Percentiles rank a stretch among this genome's conserved stretches.
Evolutionary conservation across 2,888 invertebrate genomes (phyloP).

Genomic region (Achlya flavicornis): DNA sequence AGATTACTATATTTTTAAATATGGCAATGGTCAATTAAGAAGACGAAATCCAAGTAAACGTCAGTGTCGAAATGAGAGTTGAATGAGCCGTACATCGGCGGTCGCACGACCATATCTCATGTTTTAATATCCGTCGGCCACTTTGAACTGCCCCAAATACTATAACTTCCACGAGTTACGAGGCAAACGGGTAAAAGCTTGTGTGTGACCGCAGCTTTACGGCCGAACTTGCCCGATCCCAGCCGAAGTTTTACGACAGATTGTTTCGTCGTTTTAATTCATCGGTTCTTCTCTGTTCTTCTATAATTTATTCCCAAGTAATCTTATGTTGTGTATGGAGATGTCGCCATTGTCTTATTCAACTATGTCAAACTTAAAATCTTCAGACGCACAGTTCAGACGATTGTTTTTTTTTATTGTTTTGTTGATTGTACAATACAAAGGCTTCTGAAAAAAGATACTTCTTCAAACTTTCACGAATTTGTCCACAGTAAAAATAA

Average conservation of each 20-base stretch:
- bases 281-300: constrained; percentile 30
- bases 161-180: constrained; percentile 79
- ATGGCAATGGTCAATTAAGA: constrained; percentile 47
- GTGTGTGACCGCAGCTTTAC: constrained; percentile 62
- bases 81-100: constrained; percentile 69
- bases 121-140: constrained; percentile 75
- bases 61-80: constrained; percentile 56
- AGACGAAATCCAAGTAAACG: constrained; percentile 48
- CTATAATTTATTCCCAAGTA: constrained; percentile 18
- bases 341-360: constrained; percentile 19
- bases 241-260: constrained; percentile 61
- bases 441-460: background rate
- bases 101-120: constrained; percentile 75
- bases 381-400: background rate
- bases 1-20: constrained; percentile 30
- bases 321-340: constrained; percentile 3
- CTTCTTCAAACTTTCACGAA: background rate
- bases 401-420: background rate
- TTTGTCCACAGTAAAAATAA: background rate
- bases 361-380: background rate
- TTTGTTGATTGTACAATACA: too few species aligned
- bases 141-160: constrained; percentile 80
- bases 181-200: constrained; percentile 59
- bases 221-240: constrained; percentile 40
- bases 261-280: constrained; percentile 54